phyloP scores from a whole-genome alignment of 2,113 vertebrate genomes.

The Trogon melanurus region DNA sequence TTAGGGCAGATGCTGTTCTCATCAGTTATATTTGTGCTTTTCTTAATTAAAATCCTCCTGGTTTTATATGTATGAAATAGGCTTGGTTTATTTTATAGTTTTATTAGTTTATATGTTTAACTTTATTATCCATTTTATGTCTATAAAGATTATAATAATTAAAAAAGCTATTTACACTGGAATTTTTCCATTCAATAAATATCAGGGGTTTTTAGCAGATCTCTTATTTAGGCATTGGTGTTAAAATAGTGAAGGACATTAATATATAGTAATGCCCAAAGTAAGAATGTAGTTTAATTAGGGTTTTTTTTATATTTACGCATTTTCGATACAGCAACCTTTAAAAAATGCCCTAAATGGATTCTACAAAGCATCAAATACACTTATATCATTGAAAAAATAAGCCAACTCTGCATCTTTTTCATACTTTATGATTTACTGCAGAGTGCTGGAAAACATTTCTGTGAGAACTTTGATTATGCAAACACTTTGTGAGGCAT shows the following conservation, averaged over 20 bases:
- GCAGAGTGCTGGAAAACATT: background rate
- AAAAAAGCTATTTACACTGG: background rate
- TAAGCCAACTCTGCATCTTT: background rate
- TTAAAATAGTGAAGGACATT: background rate
- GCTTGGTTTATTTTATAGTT: background rate
- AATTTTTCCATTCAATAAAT: background rate
- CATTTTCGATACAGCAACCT: background rate
- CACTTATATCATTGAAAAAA: background rate
- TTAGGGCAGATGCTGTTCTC: background rate
- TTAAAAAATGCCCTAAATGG: background rate
- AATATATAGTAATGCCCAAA: background rate
- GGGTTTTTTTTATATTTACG: background rate
- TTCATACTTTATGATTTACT: background rate
- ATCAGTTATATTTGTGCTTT: background rate
- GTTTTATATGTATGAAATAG: background rate
- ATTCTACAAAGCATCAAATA: background rate
- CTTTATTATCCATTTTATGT: background rate
- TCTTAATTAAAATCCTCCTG: background rate
- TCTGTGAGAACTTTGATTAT: background rate
- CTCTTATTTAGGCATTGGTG: background rate
- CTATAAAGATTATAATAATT: background rate
- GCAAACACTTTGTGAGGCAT: background rate
- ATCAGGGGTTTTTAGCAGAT: background rate
- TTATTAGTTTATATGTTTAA: conserved; percentile 23
- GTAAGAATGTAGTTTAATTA: background rate